A percentile compares a stretch with the other conserved stretches of the same genome.
phyloP scores from a whole-genome alignment of 2,113 vertebrate species.

The Gallinago jamesoni region DNA sequence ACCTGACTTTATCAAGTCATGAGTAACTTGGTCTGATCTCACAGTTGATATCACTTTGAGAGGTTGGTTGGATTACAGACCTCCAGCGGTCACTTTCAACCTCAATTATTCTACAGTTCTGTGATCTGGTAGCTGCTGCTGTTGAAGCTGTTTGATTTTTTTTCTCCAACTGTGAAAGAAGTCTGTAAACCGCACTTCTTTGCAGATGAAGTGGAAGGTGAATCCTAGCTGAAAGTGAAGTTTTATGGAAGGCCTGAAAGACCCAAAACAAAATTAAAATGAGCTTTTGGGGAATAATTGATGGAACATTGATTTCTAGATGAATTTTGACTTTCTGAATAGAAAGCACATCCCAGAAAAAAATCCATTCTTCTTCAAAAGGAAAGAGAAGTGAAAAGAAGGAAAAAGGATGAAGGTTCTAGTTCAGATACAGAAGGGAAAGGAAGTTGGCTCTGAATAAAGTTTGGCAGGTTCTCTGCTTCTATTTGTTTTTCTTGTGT shows the following conservation, averaged over 20 bases:
- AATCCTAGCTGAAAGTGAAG: background rate
- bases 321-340: background rate
- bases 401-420: background rate
- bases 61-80: background rate
- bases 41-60: background rate
- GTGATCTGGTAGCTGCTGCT: background rate
- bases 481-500: slow-evolving; percentile 16
- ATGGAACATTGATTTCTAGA: background rate
- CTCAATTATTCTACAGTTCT: background rate
- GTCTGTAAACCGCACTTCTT: background rate
- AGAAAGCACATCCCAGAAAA: background rate
- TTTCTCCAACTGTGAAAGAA: background rate
- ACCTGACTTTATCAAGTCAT: background rate
- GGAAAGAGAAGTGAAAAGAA: background rate
- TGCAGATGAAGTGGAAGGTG: background rate
- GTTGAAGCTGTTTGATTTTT: background rate
- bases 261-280: background rate
- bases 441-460: slow-evolving; percentile 3
- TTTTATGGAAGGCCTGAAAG: background rate
- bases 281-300: background rate
- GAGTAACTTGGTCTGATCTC: background rate
- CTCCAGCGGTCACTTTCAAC: background rate
- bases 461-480: background rate
- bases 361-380: background rate
- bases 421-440: background rate